A percentile compares a stretch with the other conserved stretches of the same genome.
These are phyloP conservation scores for Caenorhabditis panamensis DNA, from an alignment of 2,888 invertebrate species.

Conservation along the genomic window DNA sequence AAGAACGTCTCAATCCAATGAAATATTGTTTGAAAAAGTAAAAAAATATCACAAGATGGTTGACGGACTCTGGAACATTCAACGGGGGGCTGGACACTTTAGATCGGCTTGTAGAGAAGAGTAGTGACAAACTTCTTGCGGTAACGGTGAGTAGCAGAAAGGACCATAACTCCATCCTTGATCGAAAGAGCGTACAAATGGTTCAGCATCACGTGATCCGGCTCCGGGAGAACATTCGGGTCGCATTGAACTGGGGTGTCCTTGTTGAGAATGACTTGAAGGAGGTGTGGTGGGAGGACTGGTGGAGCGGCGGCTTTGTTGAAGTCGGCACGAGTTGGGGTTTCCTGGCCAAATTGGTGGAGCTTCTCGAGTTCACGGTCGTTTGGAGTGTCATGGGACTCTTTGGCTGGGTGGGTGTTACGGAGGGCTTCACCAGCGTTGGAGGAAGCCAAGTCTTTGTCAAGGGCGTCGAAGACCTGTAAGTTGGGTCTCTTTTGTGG, in stretches of 20 bases:
- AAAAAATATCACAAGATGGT: background rate
- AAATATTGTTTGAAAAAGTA: no score
- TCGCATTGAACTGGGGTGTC: constrained; percentile 98
- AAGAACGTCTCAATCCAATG: no score
- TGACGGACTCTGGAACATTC: background rate
- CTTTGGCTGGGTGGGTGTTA: constrained; percentile 57
- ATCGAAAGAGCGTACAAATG: constrained; percentile 99
- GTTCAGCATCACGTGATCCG: constrained; percentile 99
- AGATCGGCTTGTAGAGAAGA: constrained; percentile 97
- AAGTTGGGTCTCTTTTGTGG: background rate
- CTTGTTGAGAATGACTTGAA: constrained; percentile 97
- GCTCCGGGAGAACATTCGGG: constrained; percentile 98
- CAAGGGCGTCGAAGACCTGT: constrained; percentile 86
- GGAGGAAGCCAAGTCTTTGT: constrained; percentile 79
- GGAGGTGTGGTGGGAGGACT: constrained; percentile 95
- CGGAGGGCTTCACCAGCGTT: constrained; percentile 78
- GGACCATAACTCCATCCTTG: constrained; percentile 99
- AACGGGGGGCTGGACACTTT: constrained; percentile 2
- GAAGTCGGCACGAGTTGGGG: constrained; percentile 93
- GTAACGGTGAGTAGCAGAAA: constrained; percentile 96
- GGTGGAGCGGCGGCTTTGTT: constrained; percentile 95
- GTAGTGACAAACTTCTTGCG: constrained; percentile 99
- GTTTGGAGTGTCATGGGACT: constrained; percentile 80
- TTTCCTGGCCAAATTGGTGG: constrained; percentile 84
- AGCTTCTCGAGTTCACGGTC: constrained; percentile 80